Evolutionary conservation across 2,797 vertebrate species (phyloP).

Genomic region (Clarias fuscus): DNA sequence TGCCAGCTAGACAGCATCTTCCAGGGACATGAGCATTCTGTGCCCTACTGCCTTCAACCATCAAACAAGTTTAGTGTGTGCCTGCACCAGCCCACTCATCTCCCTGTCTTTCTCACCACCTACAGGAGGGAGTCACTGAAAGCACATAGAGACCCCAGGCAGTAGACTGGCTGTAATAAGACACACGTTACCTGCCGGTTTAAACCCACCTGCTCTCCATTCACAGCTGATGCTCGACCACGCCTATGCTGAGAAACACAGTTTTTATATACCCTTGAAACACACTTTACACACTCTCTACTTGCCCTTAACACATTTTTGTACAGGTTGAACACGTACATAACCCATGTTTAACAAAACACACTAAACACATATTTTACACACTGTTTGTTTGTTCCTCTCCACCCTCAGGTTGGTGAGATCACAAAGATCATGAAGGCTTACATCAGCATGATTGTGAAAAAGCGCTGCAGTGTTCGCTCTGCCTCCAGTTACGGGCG

Average conservation of each 20-base stretch:
- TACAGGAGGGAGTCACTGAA: no score
- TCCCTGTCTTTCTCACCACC: no score
- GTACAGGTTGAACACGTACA: neutral
- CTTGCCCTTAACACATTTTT: neutral
- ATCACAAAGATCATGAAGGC: constrained; percentile 97
- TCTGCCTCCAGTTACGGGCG: constrained; percentile 82
- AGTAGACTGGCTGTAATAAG: no score
- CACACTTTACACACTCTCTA: neutral
- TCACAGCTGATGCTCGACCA: no score
- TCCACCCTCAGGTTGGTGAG: constrained; percentile 81
- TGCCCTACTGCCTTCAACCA: no score
- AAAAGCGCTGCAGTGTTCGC: constrained; percentile 90
- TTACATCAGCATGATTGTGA: constrained; percentile 96
- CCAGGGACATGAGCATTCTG: no score
- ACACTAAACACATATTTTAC: neutral
- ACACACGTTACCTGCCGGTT: no score
- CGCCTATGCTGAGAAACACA: neutral
- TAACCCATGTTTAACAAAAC: neutral
- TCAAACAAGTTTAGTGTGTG: no score
- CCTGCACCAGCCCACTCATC: no score
- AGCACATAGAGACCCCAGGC: no score
- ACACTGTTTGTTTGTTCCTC: neutral
- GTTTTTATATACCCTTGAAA: neutral
- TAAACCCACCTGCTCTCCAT: no score
- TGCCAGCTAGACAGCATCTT: no score